Evolutionary conservation across 2,888 invertebrate species (phyloP), one percentile per base, ranked within the genome.

Genomic region (Cerastoderma edule): DNA sequence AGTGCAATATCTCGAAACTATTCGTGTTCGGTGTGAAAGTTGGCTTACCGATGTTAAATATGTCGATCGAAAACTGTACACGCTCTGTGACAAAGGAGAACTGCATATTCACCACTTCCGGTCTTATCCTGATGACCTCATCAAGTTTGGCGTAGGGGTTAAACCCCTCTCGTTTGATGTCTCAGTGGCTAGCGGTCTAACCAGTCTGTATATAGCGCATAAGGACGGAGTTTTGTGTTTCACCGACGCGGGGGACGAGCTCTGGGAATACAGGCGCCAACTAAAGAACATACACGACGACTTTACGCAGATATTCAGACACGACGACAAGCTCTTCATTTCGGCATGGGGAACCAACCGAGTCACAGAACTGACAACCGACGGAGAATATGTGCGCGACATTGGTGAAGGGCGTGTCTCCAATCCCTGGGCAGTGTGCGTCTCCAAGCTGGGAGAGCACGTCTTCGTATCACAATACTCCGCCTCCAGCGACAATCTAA

Each of bases 31-130:
- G 19, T 57, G 57, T 32, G 30, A 28, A 32, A 28, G 57, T 32
- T 57, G 57, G 57, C 33, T 57, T 27, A 57, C 16, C 22, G 57
- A 57, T n/a, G 57, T 57, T 32, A 57, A 57, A n/a, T 57, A 57
- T 32, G 33, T 32, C 16, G 16, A 57, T 57, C 33, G 57, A 10
- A 57, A 32, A 24, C 32, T 57, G 19, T 32, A 57, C n/a, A 57
- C 57, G 4, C 13, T 57, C 3, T 57, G 57, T 57, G 57, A 57
- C 33, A 57, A 32, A 33, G 16, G 33, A 32, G 57, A 57, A 32
- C 16, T 57, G 13, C 57, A 57, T 32, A 32, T 57, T 8, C 57
- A 57, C 33, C 57, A 57, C 33, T 57, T 57, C n/a, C 16, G 57
- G 32, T 13, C n/a, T 50, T 3, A 27, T 27, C 57, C 57, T 33